A percentile compares a stretch with the other conserved stretches of the same genome.
These are phyloP conservation scores for Megaceryle alcyon DNA, from an alignment of 2,797 vertebrate species.

Conservation along the genomic window DNA sequence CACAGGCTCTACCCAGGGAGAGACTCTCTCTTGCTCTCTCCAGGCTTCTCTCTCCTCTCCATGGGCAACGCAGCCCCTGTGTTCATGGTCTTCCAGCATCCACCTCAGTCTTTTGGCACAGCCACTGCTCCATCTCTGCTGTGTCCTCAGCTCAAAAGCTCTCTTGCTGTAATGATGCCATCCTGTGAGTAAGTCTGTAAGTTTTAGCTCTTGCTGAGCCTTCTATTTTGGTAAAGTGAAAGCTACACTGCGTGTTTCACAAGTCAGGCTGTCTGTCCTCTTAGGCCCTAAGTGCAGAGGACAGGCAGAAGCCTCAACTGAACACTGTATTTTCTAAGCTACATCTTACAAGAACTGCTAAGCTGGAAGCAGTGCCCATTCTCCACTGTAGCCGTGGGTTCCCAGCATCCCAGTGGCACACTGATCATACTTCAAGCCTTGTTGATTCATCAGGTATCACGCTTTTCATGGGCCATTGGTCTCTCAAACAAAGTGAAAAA, in stretches of 20 bases:
- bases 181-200: not conserved
- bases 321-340: not conserved
- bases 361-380: not conserved
- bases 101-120: not conserved
- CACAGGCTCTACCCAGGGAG: fast-evolving
- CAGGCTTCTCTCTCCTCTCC: not conserved
- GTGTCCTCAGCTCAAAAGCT: not conserved
- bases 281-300: not conserved
- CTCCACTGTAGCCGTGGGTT: not conserved
- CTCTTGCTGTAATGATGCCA: not conserved
- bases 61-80: not conserved
- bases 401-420: not conserved
- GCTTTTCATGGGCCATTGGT: not conserved
- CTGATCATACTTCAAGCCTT: not conserved
- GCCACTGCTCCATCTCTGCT: not conserved
- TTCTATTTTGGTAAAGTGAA: not conserved
- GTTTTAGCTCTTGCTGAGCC: not conserved
- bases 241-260: not conserved
- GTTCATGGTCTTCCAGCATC: not conserved
- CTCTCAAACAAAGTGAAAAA: not conserved
- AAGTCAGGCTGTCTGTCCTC: not conserved
- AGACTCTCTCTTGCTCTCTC: not conserved
- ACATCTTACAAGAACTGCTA: not conserved
- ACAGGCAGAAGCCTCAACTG: not conserved
- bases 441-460: not conserved